Base-by-base conservation (phyloP, 1,140 invertebrate genomes). In the Leptopilina boulardi region DNA sequence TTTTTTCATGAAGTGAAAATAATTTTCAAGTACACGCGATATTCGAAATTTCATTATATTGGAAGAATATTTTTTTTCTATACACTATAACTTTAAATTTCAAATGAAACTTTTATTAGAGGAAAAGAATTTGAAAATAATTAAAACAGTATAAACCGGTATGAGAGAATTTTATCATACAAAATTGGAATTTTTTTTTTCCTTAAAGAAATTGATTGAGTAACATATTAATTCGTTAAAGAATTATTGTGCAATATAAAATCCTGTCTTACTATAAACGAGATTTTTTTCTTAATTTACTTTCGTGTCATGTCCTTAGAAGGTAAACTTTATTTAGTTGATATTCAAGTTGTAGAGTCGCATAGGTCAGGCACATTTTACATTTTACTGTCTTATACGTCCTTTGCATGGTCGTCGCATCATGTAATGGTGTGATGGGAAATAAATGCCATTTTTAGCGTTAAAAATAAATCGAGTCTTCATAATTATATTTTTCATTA, bases 311-410 rank as follows among this genome's bases (percentile, higher is more conserved):
- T 30, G 59, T 66, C 15, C 23, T 15, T 34, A 30, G 10, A 30
- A 30, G 26, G 59, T n/a, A 30, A 34, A 10, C 13, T 66, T 66
- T 66, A 66, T 30, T 66, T 66, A 30, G 59, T 66, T 66, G 59
- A 66, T 66, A 66, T 66, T 66, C 59, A 66, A 66, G 59, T 66
- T 66, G 59, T 5, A 66, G 59, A 66, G 59, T 34, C 5, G 1
- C 59, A 66, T 34, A 66, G 59, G 59, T 66, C 59, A 30, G 59
- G 59, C 26, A 66, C 59, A 66, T 30, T 66, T 66, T 66, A 66
- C 26, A 30, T 8, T 30, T 10, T 34, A 13, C n/a, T n/a, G 59
- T 15, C 26, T 51, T 30, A 0, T 66, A 66, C 23, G 56, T 66
- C 56, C 56, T 30, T 66, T 66, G 59, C 59, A 66, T 66, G 23